Conservation (phyloP, 2,113 vertebrate genomes). For the Asarcornis scutulata region DNA sequence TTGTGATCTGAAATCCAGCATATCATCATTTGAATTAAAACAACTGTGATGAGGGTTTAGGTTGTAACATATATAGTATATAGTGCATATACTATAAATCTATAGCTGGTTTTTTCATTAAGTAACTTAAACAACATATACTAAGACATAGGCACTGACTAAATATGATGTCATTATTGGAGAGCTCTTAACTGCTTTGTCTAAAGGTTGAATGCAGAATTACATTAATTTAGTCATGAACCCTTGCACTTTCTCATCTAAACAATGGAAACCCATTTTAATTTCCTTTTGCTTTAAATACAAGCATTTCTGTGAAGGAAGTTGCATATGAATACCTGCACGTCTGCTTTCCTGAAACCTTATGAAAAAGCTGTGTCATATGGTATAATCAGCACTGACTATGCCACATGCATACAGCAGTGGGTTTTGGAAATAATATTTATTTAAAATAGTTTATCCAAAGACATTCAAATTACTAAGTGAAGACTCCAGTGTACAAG, state of each 20-base stretch:
- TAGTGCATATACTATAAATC: neutral
- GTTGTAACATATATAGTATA: neutral
- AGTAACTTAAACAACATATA: constrained; percentile 4
- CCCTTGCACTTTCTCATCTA: constrained; percentile 46
- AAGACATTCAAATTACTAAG: neutral
- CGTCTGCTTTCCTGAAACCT: constrained; percentile 2
- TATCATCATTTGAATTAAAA: neutral
- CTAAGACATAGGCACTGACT: neutral
- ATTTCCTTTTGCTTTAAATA: constrained; percentile 56
- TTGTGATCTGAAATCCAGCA: neutral
- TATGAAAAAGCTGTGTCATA: neutral
- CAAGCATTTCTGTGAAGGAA: constrained; percentile 40
- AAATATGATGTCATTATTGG: neutral
- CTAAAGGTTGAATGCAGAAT: constrained; percentile 21
- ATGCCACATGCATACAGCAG: neutral
- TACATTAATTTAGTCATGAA: constrained; percentile 42
- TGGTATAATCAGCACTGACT: neutral
- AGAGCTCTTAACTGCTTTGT: constrained; percentile 32
- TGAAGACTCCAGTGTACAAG: neutral
- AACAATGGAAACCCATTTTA: constrained; percentile 52
- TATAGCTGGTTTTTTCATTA: neutral
- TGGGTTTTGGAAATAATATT: neutral
- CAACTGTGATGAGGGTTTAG: neutral
- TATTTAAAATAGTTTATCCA: neutral
- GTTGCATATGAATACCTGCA: constrained; percentile 40